Percentiles rank a stretch among this genome's conserved stretches.
phyloP scores from a whole-genome alignment of 1,140 invertebrate genomes.

The Drosophila tani region DNA sequence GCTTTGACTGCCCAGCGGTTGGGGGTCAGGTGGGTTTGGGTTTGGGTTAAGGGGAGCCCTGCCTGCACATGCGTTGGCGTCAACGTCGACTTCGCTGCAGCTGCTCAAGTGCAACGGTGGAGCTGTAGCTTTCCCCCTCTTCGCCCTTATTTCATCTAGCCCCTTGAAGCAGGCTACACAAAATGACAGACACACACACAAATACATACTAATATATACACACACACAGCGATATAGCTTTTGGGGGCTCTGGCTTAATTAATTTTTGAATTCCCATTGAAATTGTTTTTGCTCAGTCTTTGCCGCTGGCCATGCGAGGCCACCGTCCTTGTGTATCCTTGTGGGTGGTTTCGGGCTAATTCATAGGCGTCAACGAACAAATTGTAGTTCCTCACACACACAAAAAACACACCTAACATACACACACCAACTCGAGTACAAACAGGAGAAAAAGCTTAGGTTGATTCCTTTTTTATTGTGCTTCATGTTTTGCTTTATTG shows the following conservation, averaged over 20 bases:
- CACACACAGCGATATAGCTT: conserved; percentile 20
- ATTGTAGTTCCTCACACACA: conserved; percentile 66
- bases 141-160: conserved; percentile 2
- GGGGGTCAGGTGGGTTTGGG: conserved; percentile 19
- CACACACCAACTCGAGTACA: conserved; percentile 1
- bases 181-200: conserved; percentile 46
- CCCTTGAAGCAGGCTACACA: conserved; percentile 47
- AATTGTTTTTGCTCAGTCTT: conserved; percentile 70
- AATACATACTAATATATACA: conserved; percentile 7
- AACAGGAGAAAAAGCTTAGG: conserved; percentile 21
- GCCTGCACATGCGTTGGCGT: conserved; percentile 49
- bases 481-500: background rate
- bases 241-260: conserved; percentile 66
- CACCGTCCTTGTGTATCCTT: conserved; percentile 25
- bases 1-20: conserved; percentile 41
- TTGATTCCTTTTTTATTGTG: conserved; percentile 20
- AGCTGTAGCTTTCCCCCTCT: conserved; percentile 1
- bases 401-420: conserved; percentile 1
- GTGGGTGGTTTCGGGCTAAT: conserved; percentile 61
- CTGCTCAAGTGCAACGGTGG: conserved; percentile 75
- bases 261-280: conserved; percentile 77
- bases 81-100: conserved; percentile 51
- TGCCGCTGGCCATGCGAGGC: conserved; percentile 43
- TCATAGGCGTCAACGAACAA: conserved; percentile 74
- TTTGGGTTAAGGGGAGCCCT: conserved; percentile 1